phyloP scores from a whole-genome alignment of 1,140 invertebrate genomes.

The Andrena cerasifolii region DNA sequence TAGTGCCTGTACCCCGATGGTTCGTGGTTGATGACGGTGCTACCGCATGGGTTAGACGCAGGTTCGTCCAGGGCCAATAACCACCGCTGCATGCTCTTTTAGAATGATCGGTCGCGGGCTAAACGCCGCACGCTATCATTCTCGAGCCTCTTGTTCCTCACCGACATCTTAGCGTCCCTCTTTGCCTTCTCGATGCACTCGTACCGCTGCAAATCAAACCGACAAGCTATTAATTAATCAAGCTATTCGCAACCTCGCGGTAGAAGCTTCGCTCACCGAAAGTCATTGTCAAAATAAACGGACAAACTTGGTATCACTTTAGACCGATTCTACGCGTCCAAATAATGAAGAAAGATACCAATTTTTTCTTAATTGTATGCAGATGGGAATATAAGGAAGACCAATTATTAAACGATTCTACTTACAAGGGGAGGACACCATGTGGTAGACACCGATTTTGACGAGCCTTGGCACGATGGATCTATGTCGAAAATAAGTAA shows the following conservation, averaged over 20 bases:
- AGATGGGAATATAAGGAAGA: too few species aligned
- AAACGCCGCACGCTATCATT: constrained; percentile 11
- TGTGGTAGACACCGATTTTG: too few species aligned
- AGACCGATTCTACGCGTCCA: too few species aligned
- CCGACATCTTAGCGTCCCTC: constrained; percentile 11
- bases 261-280: background rate
- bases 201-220: background rate
- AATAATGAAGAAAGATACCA: too few species aligned
- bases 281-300: too few species aligned
- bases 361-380: too few species aligned
- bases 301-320: too few species aligned
- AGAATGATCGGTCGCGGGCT: constrained; percentile 6
- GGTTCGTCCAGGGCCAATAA: constrained; percentile 69
- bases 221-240: too few species aligned
- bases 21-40: constrained; percentile 46
- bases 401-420: too few species aligned
- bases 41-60: constrained; percentile 70
- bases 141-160: background rate
- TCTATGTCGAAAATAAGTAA: too few species aligned
- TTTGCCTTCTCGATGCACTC: background rate
- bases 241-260: background rate
- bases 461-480: too few species aligned
- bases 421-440: too few species aligned
- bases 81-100: constrained; percentile 69
- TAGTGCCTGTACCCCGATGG: constrained; percentile 48